Base-by-base conservation (phyloP, 2,888 invertebrate species). In the Macaria liturata region DNA sequence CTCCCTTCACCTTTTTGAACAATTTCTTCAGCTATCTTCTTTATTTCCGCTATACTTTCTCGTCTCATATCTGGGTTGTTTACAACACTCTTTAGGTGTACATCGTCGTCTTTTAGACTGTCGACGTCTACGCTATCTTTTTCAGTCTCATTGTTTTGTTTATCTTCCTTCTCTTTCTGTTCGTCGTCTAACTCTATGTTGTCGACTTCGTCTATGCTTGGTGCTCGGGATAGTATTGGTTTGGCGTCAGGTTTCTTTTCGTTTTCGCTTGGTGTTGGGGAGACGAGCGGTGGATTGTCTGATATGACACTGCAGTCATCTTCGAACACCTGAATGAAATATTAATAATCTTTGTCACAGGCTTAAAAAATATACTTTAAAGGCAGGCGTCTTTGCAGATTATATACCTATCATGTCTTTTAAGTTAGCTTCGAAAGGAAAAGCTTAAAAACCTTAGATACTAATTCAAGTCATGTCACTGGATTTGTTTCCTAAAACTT, bases 281-380 rank as follows among this genome's bases (percentile, higher is more conserved):
- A 92, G 3, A 92, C 86, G 0, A 92, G 66, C 34, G 92, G 92
- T 53, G 92, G 92, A 62, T 93, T 93, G 58, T 93, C 93, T 52
- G 93, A 93, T 80, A 91, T 89, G 30, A 93, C 88, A 64, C 93
- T 93, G 67, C 90, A 87, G 66, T 93, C 93, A 55, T 93, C 93
- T 83, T 93, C 93, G 57, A 93, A 93, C 43, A 93, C 93, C 93
- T 93, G 66, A 37, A 37, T 37, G 3, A 37, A 37, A 7, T 2
- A 37, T 37, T 4, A 3, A 37, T 2, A n/a, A n/a, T n/a, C n/a
- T n/a, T 20, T 20, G 2, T 20, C 20, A 20, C 20, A 20, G 20
- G 2, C 20, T 20, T 20, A 20, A 20, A 20, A 20, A 20, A 20
- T 20, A 20, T 20, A 20, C 20, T 1, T 20, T 20, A 20, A 20